Conservation (phyloP, 2,113 vertebrate genomes). For the Erpornis zantholeuca region DNA sequence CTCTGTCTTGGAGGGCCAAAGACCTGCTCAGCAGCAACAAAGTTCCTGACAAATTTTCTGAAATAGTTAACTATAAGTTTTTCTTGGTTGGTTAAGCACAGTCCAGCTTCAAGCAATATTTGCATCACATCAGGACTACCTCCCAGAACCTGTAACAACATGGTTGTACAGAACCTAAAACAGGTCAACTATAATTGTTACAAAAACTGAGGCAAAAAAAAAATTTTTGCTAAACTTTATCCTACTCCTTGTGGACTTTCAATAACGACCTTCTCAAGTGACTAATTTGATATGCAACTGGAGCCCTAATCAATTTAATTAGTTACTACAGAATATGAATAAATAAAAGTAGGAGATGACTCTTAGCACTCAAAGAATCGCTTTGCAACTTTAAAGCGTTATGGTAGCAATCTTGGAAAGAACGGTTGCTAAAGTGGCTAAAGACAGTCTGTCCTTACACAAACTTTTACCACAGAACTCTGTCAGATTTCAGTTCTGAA, state of each 20-base stretch:
- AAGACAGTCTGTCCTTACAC: neutral
- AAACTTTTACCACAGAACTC: neutral
- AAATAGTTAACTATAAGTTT: neutral
- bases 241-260: neutral
- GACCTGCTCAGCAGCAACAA: neutral
- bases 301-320: neutral
- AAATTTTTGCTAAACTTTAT: neutral
- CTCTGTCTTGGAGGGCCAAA: neutral
- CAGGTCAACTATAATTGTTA: neutral
- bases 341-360: neutral
- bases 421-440: neutral
- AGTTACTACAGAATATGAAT: neutral
- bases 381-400: neutral
- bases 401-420: neutral
- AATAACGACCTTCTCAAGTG: neutral
- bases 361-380: neutral
- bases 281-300: neutral
- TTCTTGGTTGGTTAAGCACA: neutral
- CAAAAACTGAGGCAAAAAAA: neutral
- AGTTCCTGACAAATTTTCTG: neutral
- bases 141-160: neutral
- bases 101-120: neutral
- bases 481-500: neutral
- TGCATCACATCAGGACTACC: neutral
- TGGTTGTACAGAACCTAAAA: neutral